phyloP scores from a whole-genome alignment of 2,797 vertebrate genomes.

The Rhadinocentrus ornatus region DNA sequence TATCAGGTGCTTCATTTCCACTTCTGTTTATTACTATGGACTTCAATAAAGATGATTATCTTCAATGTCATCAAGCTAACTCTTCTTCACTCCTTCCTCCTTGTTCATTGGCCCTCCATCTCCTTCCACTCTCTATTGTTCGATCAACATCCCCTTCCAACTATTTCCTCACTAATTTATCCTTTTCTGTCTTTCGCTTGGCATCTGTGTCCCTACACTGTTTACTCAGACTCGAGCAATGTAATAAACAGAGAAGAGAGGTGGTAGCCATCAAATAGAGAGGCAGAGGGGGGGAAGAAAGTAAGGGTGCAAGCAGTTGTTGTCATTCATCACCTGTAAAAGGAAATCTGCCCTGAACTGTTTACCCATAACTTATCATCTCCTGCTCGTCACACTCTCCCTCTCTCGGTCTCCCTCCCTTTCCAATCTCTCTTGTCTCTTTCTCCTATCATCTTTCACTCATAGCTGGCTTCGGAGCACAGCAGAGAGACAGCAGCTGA shows the following conservation, averaged over 20 bases:
- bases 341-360: constrained; percentile 77
- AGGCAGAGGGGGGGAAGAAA: constrained; percentile 36
- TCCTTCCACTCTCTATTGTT: constrained; percentile 28
- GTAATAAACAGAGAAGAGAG: constrained; percentile 57
- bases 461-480: constrained; percentile 59
- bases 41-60: constrained; percentile 27
- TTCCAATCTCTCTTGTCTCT: constrained; percentile 66
- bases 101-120: constrained; percentile 24
- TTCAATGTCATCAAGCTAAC: constrained; percentile 20
- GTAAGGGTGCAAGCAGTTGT: constrained; percentile 62
- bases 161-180: constrained; percentile 26
- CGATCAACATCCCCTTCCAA: constrained; percentile 41
- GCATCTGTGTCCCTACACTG: constrained; percentile 58
- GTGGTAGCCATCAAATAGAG: constrained; percentile 39
- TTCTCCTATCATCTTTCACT: constrained; percentile 72
- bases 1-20: constrained; percentile 26
- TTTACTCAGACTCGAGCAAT: constrained; percentile 61
- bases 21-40: constrained; percentile 17
- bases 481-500: constrained; percentile 69
- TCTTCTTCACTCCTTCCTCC: constrained; percentile 18
- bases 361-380: constrained; percentile 78
- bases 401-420: constrained; percentile 38
- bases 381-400: constrained; percentile 61
- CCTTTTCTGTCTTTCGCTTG: constrained; percentile 29
- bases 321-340: constrained; percentile 80